These are phyloP conservation scores for Hypsopygia costalis DNA, from an alignment of 2,888 invertebrate genomes.

Conservation along the genomic window DNA sequence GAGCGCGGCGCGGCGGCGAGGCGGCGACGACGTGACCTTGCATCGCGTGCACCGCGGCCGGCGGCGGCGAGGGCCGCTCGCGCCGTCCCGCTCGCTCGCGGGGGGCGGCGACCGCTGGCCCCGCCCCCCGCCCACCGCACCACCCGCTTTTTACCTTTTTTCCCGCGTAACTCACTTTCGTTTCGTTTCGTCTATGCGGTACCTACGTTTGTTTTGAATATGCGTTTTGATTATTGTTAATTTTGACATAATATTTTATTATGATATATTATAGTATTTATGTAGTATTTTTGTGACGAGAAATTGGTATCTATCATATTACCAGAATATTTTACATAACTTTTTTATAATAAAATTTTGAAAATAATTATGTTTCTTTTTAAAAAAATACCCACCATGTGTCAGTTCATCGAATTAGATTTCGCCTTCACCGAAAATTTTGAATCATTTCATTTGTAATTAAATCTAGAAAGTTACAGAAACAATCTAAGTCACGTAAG, in stretches of 20 bases:
- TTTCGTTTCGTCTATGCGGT: slow-evolving; percentile 30
- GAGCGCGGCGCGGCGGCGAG: slow-evolving; percentile 27
- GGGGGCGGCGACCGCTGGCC: slow-evolving; percentile 46
- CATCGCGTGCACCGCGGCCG: slow-evolving; percentile 18
- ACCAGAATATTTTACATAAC: too few relatives aligned
- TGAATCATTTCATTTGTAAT: too few relatives aligned
- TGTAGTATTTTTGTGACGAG: too few relatives aligned
- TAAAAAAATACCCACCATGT: too few relatives aligned
- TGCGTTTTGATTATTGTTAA: neutral
- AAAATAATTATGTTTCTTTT: too few relatives aligned
- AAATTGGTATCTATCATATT: too few relatives aligned
- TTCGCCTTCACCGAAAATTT: too few relatives aligned
- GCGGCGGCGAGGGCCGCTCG: slow-evolving; percentile 2
- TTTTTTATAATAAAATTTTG: too few relatives aligned
- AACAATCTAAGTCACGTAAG: too few relatives aligned
- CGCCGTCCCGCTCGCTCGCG: slow-evolving; percentile 19
- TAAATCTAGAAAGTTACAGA: too few relatives aligned
- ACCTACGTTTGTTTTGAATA: slow-evolving; percentile 21
- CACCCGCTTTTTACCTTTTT: slow-evolving; percentile 61
- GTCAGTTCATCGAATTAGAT: too few relatives aligned
- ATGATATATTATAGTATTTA: too few relatives aligned
- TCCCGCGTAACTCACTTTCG: slow-evolving; percentile 59
- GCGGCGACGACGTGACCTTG: slow-evolving; percentile 43
- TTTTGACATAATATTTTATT: neutral
- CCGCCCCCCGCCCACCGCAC: slow-evolving; percentile 71